phyloP scores from a whole-genome alignment of 1,140 invertebrate genomes.

The Lordiphosa clarofinis region DNA sequence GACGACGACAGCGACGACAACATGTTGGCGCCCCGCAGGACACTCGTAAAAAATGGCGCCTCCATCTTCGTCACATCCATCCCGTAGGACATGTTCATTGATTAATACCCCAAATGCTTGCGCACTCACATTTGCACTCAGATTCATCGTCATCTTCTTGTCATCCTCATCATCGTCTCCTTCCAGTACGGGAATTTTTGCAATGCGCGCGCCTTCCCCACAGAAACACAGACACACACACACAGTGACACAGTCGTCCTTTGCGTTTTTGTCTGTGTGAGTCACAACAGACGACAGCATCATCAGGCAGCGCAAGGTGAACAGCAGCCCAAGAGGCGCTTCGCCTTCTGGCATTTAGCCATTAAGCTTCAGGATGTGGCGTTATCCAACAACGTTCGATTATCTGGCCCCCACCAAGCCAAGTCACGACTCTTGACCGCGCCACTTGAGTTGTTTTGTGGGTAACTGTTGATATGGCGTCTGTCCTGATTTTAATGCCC shows the following conservation, averaged over 20 bases:
- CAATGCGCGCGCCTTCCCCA: conserved; percentile 22
- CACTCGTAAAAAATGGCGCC: conserved; percentile 31
- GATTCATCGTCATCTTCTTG: conserved; percentile 27
- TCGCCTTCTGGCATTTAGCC: conserved; percentile 31
- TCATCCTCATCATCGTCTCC: conserved; percentile 31
- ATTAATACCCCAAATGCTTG: conserved; percentile 60
- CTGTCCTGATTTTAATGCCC: conserved; percentile 40
- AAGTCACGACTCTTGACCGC: conserved; percentile 47
- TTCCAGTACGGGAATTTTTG: conserved; percentile 39
- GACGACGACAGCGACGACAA: conserved; percentile 7
- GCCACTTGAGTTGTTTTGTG: conserved; percentile 39
- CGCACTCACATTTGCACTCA: conserved; percentile 55
- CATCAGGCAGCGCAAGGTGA: conserved; percentile 8
- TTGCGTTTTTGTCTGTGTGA: conserved; percentile 1
- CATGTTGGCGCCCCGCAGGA: conserved; percentile 17
- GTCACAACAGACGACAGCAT: neutral
- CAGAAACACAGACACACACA: conserved; percentile 14
- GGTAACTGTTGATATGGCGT: conserved; percentile 47
- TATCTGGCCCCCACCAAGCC: conserved; percentile 27
- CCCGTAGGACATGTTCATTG: conserved; percentile 69
- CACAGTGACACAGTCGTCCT: conserved; percentile 17
- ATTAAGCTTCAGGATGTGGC: conserved; percentile 12
- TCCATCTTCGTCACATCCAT: conserved; percentile 3
- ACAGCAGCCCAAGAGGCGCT: conserved; percentile 4
- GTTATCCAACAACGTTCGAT: conserved; percentile 8